phyloP scores from a whole-genome alignment of 2,888 invertebrate species.

The Lochmaea capreae region DNA sequence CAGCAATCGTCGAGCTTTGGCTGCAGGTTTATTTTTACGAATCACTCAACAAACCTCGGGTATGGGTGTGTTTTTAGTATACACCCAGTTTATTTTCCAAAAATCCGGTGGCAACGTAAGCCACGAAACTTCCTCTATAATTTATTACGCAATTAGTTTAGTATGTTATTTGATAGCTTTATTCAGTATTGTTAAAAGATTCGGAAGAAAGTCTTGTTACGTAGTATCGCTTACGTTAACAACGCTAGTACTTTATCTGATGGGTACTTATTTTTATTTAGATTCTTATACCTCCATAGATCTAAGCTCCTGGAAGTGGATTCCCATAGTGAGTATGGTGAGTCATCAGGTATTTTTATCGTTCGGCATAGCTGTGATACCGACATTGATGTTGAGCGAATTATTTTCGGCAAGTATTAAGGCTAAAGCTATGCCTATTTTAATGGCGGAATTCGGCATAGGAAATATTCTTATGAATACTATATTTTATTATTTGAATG shows the following conservation, averaged over 20 bases:
- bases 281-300: slow-evolving; percentile 46
- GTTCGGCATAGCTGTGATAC: slow-evolving; percentile 54
- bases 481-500: slow-evolving; percentile 55
- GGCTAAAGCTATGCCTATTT: slow-evolving; percentile 51
- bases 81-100: slow-evolving; percentile 58
- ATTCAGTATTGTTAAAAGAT: slow-evolving; percentile 52
- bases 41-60: slow-evolving; percentile 58
- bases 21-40: slow-evolving; percentile 54
- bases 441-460: slow-evolving; percentile 43
- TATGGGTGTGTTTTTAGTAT: slow-evolving; percentile 52
- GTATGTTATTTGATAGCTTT: slow-evolving; percentile 45
- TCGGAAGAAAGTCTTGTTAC: slow-evolving; percentile 54
- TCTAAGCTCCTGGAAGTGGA: slow-evolving; percentile 49
- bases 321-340: slow-evolving; percentile 55
- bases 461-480: slow-evolving; percentile 50
- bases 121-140: slow-evolving; percentile 55
- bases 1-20: slow-evolving; percentile 56
- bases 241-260: slow-evolving; percentile 49
- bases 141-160: slow-evolving; percentile 48
- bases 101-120: slow-evolving; percentile 57
- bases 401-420: slow-evolving; percentile 58
- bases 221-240: slow-evolving; percentile 52
- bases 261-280: slow-evolving; percentile 54
- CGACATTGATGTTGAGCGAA: slow-evolving; percentile 57
- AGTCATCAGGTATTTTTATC: slow-evolving; percentile 39